Base-by-base conservation (phyloP, 37 sponge, comb jelly and placozoan genomes). In the Halichondria panicea region DNA sequence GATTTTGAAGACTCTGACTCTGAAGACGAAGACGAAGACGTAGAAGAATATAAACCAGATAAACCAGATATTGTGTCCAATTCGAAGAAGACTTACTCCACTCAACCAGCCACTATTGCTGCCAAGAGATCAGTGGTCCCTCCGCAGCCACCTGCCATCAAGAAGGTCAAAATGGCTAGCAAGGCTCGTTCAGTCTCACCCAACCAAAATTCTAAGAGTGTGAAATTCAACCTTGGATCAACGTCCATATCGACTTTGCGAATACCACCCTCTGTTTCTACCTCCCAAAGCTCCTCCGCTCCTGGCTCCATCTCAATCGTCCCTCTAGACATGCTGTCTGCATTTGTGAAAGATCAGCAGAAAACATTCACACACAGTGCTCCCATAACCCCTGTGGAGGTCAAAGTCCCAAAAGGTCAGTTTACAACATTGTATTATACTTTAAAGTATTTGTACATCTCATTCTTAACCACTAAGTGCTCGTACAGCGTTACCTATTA, bases 251-350 rank as follows among this genome's bases (percentile, higher is more conserved):
- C 52, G 19, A 70, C 70, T 30, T 31, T 63, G 72, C 40, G 13
- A 13, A 25, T 69, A 27, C 76, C 74, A 11, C 32, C 56, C 34
- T 55, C 74, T 73, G 57, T 40, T 34, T 39, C 57, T 0, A 57
- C 58, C 57, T 59, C 38, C 74, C 31, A 38, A 8, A 39, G 59
- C 3, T 57, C 74, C 25, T 22, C 38, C 15, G 59, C 74, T 13
- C 74, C 59, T 55, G 59, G 59, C 7, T 56, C 74, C 38, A 55
- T 64, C 52, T 57, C 80, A 1, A 70, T 77, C 35, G 55, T 66
- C 13, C 78, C 66, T 7, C 18, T 77, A 39, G 56, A 46, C 41
- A 53, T 35, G 55, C 53, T 77, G 25, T 36, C 78, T 11, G 66
- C 67, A 21, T 39, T 38, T 37, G 59, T n/a, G n/a, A n/a, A n/a